phyloP scores from a whole-genome alignment of 2,888 invertebrate species.

The Malacosoma neustria region DNA sequence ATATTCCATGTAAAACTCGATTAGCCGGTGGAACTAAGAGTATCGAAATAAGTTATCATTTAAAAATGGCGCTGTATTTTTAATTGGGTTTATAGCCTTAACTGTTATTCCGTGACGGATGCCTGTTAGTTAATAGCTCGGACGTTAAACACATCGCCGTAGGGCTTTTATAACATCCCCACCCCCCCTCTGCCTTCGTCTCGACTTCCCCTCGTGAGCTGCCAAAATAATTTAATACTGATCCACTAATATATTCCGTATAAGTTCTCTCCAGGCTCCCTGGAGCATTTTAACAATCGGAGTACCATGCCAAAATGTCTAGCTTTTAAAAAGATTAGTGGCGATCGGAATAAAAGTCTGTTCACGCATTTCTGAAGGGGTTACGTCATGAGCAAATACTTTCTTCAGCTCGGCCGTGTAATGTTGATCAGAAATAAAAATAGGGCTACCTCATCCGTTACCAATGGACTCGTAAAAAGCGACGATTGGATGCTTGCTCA shows the following conservation, averaged over 20 bases:
- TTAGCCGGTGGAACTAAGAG: slow-evolving; percentile 11
- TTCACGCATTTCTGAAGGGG: background rate
- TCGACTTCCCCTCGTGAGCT: slow-evolving; percentile 30
- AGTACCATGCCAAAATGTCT: background rate
- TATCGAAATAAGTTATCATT: slow-evolving; percentile 10
- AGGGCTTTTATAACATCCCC: slow-evolving; percentile 1
- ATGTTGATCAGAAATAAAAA: too few species aligned
- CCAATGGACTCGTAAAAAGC: background rate
- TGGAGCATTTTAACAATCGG: background rate
- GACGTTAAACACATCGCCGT: slow-evolving; percentile 22
- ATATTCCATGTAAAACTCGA: too few species aligned
- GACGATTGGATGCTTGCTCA: background rate
- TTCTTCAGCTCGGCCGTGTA: background rate
- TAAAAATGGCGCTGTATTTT: slow-evolving; percentile 8
- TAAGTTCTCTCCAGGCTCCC: background rate
- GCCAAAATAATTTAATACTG: slow-evolving; percentile 37
- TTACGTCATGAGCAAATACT: background rate
- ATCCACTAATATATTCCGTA: slow-evolving; percentile 17
- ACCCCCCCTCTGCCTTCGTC: slow-evolving; percentile 9
- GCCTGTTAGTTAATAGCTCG: slow-evolving; percentile 25
- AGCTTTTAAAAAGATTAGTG: too few species aligned
- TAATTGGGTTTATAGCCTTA: slow-evolving; percentile 1
- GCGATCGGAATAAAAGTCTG: too few species aligned
- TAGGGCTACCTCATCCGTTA: too few species aligned
- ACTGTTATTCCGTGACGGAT: slow-evolving; percentile 4